Base-by-base conservation (phyloP, 2,888 invertebrate genomes). In the Clanis bilineata region DNA sequence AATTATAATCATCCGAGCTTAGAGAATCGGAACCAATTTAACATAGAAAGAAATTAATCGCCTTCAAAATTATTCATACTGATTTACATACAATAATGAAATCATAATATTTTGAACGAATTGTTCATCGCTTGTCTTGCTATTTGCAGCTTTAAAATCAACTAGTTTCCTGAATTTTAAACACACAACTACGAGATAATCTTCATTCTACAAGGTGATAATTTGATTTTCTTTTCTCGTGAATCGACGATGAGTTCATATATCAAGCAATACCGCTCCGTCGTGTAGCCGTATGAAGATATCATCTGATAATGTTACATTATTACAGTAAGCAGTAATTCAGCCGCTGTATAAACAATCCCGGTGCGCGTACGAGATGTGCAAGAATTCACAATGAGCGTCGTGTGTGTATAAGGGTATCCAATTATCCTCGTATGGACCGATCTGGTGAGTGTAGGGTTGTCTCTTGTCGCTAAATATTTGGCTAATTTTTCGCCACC, bases 371-470 rank as follows among this genome's bases (percentile, higher is more conserved):
- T 38, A 43, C 44, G 21, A 38, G 47, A 47, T 38, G 38, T 22
- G 45, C 21, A 25, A 58, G 32, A 47, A 45, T 47, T 15, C 51
- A 39, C 51, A 58, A 58, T 47, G 51, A 39, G 58, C 32, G 25
- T 58, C 57, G 28, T 51, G 25, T 58, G 58, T 47, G 44, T 44
- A 44, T 38, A 45, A 56, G 28, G 41, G 51, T 32, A 61, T 61
- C 61, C 62, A 59, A 62, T 62, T 62, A 62, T 47, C 62, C 23
- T 57, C 41, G 45, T 56, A 45, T 12, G 23, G 25, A 23, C 25
- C 45, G 18, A 7, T 15, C 18, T 41, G 41, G 39, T 15, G n/a
- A 6, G 4, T 15, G 23, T 45, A 32, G 51, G 28, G 51, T 18
- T 47, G 47, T 25, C 15, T 9, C 25, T 2, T 44, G 44, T 36